A percentile compares a stretch with the other conserved stretches of the same genome.
Conservation (phyloP, 2,888 invertebrate species). For the Ypsolopha sequella region DNA sequence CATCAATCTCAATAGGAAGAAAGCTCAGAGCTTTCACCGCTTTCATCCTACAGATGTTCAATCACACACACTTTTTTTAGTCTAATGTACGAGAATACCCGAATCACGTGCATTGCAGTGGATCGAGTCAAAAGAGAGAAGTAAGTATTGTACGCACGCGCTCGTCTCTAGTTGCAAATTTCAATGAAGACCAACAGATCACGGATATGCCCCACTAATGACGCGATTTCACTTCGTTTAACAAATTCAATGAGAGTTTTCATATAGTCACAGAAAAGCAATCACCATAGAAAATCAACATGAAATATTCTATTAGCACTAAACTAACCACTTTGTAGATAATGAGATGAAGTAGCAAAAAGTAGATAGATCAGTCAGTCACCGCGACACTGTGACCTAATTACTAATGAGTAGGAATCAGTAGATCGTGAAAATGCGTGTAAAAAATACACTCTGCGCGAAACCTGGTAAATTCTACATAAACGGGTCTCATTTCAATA, state of each 20-base stretch:
- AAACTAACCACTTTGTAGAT: background rate
- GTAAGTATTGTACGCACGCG: slow-evolving; percentile 18
- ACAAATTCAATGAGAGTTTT: too few relatives aligned
- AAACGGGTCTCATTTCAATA: too few relatives aligned
- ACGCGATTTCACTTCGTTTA: too few relatives aligned
- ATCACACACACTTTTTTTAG: slow-evolving; percentile 22
- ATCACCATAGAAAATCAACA: background rate
- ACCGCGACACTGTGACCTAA: slow-evolving; percentile 13
- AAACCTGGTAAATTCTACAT: too few relatives aligned
- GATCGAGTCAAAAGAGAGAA: slow-evolving; percentile 26
- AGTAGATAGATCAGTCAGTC: background rate
- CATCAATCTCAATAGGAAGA: slow-evolving; percentile 10
- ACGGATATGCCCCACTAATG: slow-evolving; percentile 28
- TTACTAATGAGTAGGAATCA: slow-evolving; percentile 8
- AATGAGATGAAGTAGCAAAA: background rate
- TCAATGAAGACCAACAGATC: slow-evolving; percentile 28
- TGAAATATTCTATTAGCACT: background rate
- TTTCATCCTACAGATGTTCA: slow-evolving; percentile 27
- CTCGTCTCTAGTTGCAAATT: slow-evolving; percentile 22
- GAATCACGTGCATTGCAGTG: slow-evolving; percentile 34
- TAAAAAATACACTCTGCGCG: background rate
- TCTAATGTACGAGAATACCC: slow-evolving; percentile 29
- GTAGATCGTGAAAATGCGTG: slow-evolving; percentile 8
- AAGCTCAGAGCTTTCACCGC: slow-evolving; percentile 27
- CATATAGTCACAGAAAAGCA: too few relatives aligned